Conservation (phyloP, 35 echinoderm and acorn worm species). For the Acanthaster planci region DNA sequence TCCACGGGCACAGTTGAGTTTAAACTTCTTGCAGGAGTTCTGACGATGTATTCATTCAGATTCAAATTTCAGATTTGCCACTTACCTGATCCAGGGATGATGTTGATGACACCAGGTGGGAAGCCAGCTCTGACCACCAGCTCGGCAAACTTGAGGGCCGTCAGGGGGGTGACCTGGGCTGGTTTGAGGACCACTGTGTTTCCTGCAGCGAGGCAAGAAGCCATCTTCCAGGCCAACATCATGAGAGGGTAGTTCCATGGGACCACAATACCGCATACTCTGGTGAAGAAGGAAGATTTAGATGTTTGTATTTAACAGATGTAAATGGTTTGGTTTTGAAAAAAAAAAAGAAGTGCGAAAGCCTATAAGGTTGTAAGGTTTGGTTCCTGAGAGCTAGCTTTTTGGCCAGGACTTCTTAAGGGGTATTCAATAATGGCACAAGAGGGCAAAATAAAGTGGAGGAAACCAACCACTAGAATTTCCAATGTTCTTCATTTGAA, state of each 20-base stretch:
- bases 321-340: no score
- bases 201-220: slow-evolving; percentile 94
- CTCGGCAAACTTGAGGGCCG: slow-evolving; percentile 98
- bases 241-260: slow-evolving; percentile 99
- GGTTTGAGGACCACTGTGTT: slow-evolving; percentile 98
- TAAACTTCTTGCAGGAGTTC: background rate
- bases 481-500: no score
- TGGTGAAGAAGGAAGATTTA: background rate
- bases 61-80: no score
- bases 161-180: slow-evolving; percentile 95
- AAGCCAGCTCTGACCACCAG: slow-evolving; percentile 96
- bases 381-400: no score
- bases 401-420: no score
- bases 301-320: background rate
- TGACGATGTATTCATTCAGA: no score
- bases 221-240: slow-evolving; percentile 99
- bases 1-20: background rate
- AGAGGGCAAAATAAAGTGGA: no score
- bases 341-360: no score
- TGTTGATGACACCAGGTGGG: slow-evolving; percentile 99
- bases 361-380: no score
- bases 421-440: no score
- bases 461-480: no score
- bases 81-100: slow-evolving; percentile 96
- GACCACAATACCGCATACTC: slow-evolving; percentile 92